Base-by-base conservation (phyloP, 1,140 invertebrate species). In the Drosophila kohkoa region DNA sequence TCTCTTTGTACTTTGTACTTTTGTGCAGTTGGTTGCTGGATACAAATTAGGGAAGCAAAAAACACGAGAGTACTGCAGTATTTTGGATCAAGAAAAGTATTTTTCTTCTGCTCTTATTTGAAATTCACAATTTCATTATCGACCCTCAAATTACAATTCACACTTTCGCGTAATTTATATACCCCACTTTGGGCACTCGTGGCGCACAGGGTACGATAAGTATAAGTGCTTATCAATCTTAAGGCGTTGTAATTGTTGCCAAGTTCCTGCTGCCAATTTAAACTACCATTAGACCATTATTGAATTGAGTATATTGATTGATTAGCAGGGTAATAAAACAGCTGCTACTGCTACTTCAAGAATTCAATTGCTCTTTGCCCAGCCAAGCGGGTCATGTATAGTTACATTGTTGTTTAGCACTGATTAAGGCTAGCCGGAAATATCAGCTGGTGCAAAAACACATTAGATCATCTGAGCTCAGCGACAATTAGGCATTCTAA, bases 341-440 rank as follows among this genome's bases (percentile, higher is more conserved):
- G 54, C 74, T 70, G 69, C 65, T 58, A 41, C 38, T 35, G 41
- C 32, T 32, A 20, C 38, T 13, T 41, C 20, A 15, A 4, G 11
- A 25, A 54, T 63, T 59, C 54, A 28, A 28, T 6, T 55, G 75
- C 67, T 59, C 81, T 69, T 80, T 72, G 81, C n/a, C 48, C 35
- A 10, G 30, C 11, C 58, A 10, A 10, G 7, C 38, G 54, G 11
- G 15, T 25, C 48, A 64, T 25, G 3, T 25, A 7, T 45, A 59
- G 54, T 71, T 78, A 81, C 82, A 75, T 58, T 68, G 69, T 51
- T 74, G 48, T 57, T 71, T 45, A 38, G 52, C 79, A 60, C 65
- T 76, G 75, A 79, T 87, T 77, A 86, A 79, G 6, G 11, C 57
- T 45, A 51, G 64, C 64, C 79, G 82, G 82, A 88, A 87, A 87